These are phyloP conservation scores for Pollimyrus isidori DNA, from an alignment of 2,113 vertebrate species.

Conservation along the genomic window DNA sequence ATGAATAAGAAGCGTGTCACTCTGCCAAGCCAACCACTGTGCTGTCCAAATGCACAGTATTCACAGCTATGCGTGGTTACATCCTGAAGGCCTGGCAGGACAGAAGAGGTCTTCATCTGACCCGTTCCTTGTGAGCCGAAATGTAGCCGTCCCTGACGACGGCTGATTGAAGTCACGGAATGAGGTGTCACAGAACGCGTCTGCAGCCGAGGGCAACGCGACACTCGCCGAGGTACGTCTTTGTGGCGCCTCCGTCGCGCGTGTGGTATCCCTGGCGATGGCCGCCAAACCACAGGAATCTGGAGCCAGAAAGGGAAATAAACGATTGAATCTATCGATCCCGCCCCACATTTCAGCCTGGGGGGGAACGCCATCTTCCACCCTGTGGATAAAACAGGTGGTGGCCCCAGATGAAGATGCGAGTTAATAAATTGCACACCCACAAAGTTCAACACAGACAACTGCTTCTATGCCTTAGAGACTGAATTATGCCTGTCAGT, in stretches of 20 bases:
- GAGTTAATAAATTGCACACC: not conserved
- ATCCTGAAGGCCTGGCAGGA: not conserved
- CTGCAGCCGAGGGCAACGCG: not conserved
- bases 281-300: not conserved
- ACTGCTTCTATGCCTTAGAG: not conserved
- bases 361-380: not conserved
- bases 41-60: not conserved
- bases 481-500: not conserved
- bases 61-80: not conserved
- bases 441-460: not conserved
- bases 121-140: slow-evolving; percentile 3
- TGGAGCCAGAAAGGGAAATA: not conserved
- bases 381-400: not conserved
- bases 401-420: not conserved
- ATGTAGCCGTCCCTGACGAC: not conserved
- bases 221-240: not conserved
- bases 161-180: not conserved
- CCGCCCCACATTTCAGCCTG: not conserved
- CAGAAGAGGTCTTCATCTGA: not conserved
- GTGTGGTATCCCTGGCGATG: not conserved
- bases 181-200: slow-evolving; percentile 11
- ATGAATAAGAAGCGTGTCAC: not conserved
- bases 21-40: slow-evolving; percentile 18
- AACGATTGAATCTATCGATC: not conserved
- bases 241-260: no score